phyloP scores from a whole-genome alignment of 2,797 vertebrate species.

The Phaenicophaeus curvirostris region DNA sequence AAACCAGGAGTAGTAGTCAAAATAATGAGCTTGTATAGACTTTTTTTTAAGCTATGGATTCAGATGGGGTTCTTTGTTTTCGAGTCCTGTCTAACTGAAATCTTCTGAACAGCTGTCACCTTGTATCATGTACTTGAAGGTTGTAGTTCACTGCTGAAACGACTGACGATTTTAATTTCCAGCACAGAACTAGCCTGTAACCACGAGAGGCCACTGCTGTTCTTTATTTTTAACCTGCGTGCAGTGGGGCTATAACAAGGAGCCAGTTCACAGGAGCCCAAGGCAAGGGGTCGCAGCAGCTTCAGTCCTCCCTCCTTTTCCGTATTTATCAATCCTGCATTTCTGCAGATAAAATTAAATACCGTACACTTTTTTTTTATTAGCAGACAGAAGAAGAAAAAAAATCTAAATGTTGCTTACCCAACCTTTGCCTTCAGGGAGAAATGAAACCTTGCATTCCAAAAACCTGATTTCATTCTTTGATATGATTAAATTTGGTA shows the following conservation, averaged over 20 bases:
- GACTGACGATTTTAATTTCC: accelerated
- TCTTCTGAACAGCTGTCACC: neutral
- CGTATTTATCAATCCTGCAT: neutral
- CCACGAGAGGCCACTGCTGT: slow-evolving; percentile 63
- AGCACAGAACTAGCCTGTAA: neutral
- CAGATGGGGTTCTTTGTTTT: neutral
- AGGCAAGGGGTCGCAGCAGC: neutral
- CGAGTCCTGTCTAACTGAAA: neutral
- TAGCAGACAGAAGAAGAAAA: neutral
- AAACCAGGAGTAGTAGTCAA: neutral
- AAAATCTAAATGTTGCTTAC: neutral
- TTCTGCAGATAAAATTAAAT: neutral
- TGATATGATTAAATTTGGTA: neutral
- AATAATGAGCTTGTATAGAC: neutral
- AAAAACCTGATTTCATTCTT: neutral
- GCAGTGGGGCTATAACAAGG: neutral
- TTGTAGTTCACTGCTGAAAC: neutral
- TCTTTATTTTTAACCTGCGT: neutral
- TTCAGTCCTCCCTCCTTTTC: neutral
- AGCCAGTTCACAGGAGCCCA: neutral
- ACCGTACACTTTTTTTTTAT: neutral
- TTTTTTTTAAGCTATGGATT: neutral
- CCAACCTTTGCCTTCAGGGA: slow-evolving; percentile 4
- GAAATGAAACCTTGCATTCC: neutral
- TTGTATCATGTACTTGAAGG: neutral